phyloP scores from a whole-genome alignment of 2,888 invertebrate genomes.

The Homarus gammarus region DNA sequence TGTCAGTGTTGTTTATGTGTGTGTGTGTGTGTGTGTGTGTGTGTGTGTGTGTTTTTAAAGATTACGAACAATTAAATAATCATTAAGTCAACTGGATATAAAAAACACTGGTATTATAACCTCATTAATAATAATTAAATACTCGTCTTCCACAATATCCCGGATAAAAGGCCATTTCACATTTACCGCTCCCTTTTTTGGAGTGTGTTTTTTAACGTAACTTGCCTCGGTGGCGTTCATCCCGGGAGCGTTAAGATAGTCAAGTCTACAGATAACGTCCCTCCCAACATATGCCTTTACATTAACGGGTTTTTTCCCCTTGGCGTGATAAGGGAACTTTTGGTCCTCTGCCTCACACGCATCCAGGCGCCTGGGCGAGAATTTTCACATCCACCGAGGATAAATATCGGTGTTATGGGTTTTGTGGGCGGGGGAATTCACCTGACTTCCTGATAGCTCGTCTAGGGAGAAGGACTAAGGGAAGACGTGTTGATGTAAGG shows the following conservation, averaged over 20 bases:
- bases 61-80: background rate
- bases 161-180: background rate
- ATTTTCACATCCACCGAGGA: background rate
- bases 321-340: conserved; percentile 9
- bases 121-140: background rate
- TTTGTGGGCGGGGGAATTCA: background rate
- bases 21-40: no score
- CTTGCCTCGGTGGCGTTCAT: background rate
- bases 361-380: background rate
- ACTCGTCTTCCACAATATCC: background rate
- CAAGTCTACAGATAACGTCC: background rate
- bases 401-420: background rate
- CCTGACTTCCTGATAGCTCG: background rate
- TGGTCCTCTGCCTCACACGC: background rate
- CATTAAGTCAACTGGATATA: background rate
- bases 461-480: no score
- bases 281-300: background rate
- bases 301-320: background rate
- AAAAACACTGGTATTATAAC: background rate
- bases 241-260: background rate
- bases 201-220: no score
- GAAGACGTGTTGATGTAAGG: no score
- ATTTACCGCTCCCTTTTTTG: no score
- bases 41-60: background rate
- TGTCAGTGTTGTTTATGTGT: background rate